Evolutionary conservation across 2,888 invertebrate genomes (phyloP).

Genomic region (Onchidella celtica): DNA sequence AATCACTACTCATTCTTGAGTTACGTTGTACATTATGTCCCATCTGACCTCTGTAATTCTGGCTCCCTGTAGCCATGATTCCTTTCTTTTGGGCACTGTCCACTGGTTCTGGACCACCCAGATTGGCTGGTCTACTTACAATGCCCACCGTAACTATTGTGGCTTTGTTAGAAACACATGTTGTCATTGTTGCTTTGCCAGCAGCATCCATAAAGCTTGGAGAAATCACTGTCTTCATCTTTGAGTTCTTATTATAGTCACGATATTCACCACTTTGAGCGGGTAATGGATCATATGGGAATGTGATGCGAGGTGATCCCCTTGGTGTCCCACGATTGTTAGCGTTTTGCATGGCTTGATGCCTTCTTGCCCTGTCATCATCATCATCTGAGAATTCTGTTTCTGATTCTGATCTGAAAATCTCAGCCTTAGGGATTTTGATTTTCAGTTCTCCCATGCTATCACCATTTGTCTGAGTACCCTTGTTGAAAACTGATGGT

Average conservation of each 20-base stretch:
- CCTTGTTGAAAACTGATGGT: constrained; percentile 42
- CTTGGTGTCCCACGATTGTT: constrained; percentile 1
- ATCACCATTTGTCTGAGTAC: constrained; percentile 46
- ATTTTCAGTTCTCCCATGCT: constrained; percentile 47
- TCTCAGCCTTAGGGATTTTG: constrained; percentile 46
- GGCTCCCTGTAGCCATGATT: constrained; percentile 55
- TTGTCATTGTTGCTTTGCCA: constrained; percentile 69
- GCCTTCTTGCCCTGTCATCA: constrained; percentile 20
- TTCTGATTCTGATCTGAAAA: constrained; percentile 43
- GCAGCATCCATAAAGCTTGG: constrained; percentile 69
- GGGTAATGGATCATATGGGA: constrained; percentile 48
- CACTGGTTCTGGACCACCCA: constrained; percentile 49
- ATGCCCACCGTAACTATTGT: constrained; percentile 69
- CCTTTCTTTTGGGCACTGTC: constrained; percentile 56
- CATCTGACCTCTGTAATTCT: not conserved
- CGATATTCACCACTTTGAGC: constrained; percentile 24
- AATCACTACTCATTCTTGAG: constrained; percentile 9
- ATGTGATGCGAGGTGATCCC: constrained; percentile 47
- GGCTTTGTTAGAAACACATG: constrained; percentile 64
- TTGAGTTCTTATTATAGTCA: constrained; percentile 41
- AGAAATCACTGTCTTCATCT: constrained; percentile 61
- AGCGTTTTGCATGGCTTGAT: not conserved
- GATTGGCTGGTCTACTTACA: constrained; percentile 56
- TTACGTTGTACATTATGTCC: constrained; percentile 15
- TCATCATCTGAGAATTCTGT: constrained; percentile 40